These are phyloP conservation scores for Ephestia elutella DNA, from an alignment of 1,140 invertebrate genomes.

Conservation along the genomic window DNA sequence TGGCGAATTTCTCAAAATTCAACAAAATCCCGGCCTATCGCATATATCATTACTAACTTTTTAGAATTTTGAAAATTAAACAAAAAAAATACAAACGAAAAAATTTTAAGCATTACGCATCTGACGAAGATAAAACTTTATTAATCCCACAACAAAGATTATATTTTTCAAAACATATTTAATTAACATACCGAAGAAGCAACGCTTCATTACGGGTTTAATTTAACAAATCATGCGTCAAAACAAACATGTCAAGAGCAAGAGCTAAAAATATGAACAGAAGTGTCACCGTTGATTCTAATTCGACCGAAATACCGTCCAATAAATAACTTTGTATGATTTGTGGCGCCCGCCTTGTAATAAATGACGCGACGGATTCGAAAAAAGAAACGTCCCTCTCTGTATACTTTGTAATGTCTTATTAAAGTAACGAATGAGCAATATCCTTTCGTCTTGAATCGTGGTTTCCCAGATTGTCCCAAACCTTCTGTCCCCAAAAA, in stretches of 20 bases:
- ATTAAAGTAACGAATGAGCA: not conserved
- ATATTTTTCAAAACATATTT: not conserved
- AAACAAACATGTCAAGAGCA: not conserved
- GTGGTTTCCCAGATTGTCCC: no score
- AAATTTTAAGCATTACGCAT: no score
- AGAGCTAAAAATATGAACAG: not conserved
- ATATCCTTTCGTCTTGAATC: not conserved
- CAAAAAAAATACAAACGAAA: no score
- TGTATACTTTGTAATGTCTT: not conserved
- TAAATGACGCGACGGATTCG: not conserved
- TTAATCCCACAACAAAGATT: not conserved
- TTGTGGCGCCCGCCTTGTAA: not conserved
- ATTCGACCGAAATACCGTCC: not conserved
- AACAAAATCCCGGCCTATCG: no score
- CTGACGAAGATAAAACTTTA: not conserved
- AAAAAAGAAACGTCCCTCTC: not conserved
- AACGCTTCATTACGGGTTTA: not conserved
- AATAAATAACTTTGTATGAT: not conserved
- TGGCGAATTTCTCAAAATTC: no score
- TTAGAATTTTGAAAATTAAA: no score
- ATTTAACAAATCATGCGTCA: not conserved
- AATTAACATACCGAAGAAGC: not conserved
- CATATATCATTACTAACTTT: no score
- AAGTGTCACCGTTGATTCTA: conserved; percentile 1
- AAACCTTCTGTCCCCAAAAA: no score